Evolutionary conservation across 2,797 vertebrate genomes (phyloP).

Genomic region (Dromococcyx pavoninus): DNA sequence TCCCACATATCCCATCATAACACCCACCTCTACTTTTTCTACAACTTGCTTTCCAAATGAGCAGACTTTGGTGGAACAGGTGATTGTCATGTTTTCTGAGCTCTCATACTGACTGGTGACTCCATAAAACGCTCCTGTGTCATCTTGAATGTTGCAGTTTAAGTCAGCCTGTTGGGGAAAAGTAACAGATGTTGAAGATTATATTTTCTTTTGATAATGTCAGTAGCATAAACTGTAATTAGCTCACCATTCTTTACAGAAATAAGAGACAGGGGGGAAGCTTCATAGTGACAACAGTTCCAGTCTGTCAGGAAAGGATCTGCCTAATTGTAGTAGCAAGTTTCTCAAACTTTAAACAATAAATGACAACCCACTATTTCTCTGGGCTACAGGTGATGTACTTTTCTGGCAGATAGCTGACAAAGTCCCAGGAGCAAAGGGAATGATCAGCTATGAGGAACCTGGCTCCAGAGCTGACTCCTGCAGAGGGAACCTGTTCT

Average conservation of each 20-base stretch:
- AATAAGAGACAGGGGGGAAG: not conserved
- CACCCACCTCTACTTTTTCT: conserved; percentile 97
- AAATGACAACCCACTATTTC: not conserved
- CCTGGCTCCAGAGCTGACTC: not conserved
- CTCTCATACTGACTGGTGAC: conserved; percentile 98
- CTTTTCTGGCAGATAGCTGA: not conserved
- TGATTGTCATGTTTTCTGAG: conserved; percentile 99
- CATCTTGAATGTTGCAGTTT: conserved; percentile 97
- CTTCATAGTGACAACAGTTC: not conserved
- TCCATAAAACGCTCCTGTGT: conserved; percentile 93
- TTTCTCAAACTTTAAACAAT: not conserved
- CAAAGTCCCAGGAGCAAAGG: not conserved
- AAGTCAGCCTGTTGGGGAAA: conserved; percentile 87
- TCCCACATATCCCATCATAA: not conserved
- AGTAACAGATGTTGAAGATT: not conserved
- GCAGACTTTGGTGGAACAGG: conserved; percentile 98
- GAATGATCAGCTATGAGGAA: not conserved
- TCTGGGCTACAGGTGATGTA: not conserved
- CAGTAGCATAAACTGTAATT: not conserved
- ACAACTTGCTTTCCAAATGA: conserved; percentile 99
- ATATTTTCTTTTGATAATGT: not conserved
- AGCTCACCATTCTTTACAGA: not conserved
- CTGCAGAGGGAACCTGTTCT: not conserved
- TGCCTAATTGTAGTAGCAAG: not conserved
- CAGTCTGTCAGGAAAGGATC: not conserved